Base-by-base conservation (phyloP, 2,113 vertebrate species). In the Amblyopsis rosae region DNA sequence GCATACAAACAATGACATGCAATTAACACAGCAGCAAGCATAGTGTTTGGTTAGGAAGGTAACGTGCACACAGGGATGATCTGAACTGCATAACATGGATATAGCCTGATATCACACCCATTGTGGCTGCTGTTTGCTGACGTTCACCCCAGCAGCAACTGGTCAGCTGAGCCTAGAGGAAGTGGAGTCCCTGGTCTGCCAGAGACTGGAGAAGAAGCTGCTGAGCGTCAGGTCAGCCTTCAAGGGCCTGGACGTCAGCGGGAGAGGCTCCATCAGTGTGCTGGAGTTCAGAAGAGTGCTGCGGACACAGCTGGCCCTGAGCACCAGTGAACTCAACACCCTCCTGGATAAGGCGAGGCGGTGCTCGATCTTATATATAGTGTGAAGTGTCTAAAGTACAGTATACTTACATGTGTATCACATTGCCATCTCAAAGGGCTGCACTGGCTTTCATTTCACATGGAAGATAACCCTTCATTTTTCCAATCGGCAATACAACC, bases 171-270 rank as follows among this genome's bases (percentile, higher is more conserved):
- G 83, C 19, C 81, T 13, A 19, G 15, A 0, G 16, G 83, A 88
- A 2, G 16, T 81, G 3, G 82, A 92, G 3, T 33, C 81, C 63
- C 85, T 89, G 73, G 81, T 87, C 49, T 66, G 81, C 82, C 68
- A 85, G 64, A 88, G 85, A 69, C 73, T 72, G 12, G 26, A 11
- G 1, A 63, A 82, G 26, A 90, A 72, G 71, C 73, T 77, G 62
- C 79, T 83, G 12, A 83, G 89, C 51, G 10, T 90, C 45, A 79
- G 59, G 35, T 84, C 83, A 51, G 75, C 83, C 26, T 92, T 94
- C 72, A 55, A 77, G 16, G 60, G 79, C 10, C 70, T 87, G 1
- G 88, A 90, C 61, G 12, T 70, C 0, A 65, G 54, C 47, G 76
- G 78, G 58, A 79, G 11, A 1, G 64, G 77, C 70, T 80, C 75